These are phyloP conservation scores for Pseudolycoriella hygida DNA, from an alignment of 2,888 invertebrate genomes.

Conservation along the genomic window DNA sequence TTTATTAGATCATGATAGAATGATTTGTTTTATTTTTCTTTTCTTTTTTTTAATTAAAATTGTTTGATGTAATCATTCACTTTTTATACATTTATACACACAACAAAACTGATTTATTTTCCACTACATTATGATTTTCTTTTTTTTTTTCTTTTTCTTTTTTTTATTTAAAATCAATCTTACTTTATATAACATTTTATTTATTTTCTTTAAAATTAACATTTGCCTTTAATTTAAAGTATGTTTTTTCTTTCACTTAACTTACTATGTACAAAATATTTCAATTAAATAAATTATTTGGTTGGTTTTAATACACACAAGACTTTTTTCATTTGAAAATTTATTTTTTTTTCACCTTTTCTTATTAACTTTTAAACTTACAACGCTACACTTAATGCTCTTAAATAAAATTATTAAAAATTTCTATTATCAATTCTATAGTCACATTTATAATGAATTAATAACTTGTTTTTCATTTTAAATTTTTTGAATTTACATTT, in stretches of 20 bases:
- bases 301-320: not conserved
- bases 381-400: too few species aligned
- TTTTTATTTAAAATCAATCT: not conserved
- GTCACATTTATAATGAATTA: not conserved
- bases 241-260: too few species aligned
- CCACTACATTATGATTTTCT: not conserved
- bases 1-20: not conserved
- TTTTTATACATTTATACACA: slow-evolving; percentile 1
- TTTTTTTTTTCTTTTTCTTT: not conserved
- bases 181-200: not conserved
- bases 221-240: too few species aligned
- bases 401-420: too few species aligned
- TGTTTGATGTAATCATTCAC: not conserved
- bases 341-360: not conserved
- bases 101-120: not conserved
- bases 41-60: not conserved
- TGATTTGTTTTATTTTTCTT: not conserved
- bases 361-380: not conserved
- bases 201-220: not conserved
- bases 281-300: not conserved
- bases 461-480: too few species aligned
- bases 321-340: not conserved
- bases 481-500: too few species aligned
- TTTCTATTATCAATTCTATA: not conserved
- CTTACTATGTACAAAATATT: not conserved